phyloP scores from a whole-genome alignment of 2,113 vertebrate genomes.

The Oryzias celebensis region DNA sequence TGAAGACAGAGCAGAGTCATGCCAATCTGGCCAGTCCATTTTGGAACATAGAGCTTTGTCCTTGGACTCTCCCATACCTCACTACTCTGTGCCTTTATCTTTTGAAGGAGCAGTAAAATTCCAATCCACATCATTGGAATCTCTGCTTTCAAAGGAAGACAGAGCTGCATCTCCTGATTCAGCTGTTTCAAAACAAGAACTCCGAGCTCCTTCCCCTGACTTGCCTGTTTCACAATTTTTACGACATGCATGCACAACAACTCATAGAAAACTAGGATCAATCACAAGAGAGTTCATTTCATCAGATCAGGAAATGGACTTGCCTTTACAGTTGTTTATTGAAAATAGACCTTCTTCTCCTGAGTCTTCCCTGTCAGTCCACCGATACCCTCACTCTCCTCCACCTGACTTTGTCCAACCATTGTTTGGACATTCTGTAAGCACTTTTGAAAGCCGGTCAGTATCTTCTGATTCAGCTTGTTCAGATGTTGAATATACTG shows the following conservation, averaged over 20 bases:
- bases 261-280: slow-evolving; percentile 16
- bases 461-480: slow-evolving; percentile 51
- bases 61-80: slow-evolving; percentile 50
- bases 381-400: slow-evolving; percentile 46
- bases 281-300: slow-evolving; percentile 33
- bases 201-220: slow-evolving; percentile 40
- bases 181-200: slow-evolving; percentile 16
- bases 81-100: background rate
- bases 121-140: too few species aligned
- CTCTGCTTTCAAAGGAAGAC: background rate
- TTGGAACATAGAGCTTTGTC: slow-evolving; percentile 26
- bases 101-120: too few species aligned
- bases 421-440: background rate
- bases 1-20: slow-evolving; percentile 26
- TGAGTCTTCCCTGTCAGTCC: slow-evolving; percentile 15
- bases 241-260: background rate
- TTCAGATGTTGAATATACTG: slow-evolving; percentile 55
- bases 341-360: slow-evolving; percentile 41
- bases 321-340: background rate
- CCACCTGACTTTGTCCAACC: slow-evolving; percentile 21
- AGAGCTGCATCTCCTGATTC: slow-evolving; percentile 26
- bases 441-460: slow-evolving; percentile 32
- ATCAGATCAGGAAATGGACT: slow-evolving; percentile 19
- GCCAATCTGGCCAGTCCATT: slow-evolving; percentile 12
- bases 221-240: slow-evolving; percentile 56